A percentile compares a stretch with the other conserved stretches of the same genome.
phyloP scores from a whole-genome alignment of 2,113 vertebrate species.

The Synchiropus splendidus region DNA sequence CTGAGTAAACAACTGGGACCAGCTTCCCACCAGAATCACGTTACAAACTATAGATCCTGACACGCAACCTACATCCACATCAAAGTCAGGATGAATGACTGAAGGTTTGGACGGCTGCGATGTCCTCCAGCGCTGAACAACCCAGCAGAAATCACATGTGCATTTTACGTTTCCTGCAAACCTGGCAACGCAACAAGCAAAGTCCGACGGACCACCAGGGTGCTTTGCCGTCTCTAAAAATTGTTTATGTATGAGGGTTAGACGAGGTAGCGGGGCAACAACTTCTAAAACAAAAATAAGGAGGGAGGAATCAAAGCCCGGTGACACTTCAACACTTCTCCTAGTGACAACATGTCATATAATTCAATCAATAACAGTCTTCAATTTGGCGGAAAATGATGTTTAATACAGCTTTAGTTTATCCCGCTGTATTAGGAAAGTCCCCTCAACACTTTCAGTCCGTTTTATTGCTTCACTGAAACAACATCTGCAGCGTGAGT shows the following conservation, averaged over 20 bases:
- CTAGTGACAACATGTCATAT: no score
- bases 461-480: no score
- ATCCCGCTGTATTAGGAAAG: no score
- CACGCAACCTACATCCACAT: conserved; percentile 4
- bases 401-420: no score
- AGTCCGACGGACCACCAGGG: conserved; percentile 14
- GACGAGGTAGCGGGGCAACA: no score
- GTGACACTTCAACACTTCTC: conserved; percentile 38
- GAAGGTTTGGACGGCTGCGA: neutral
- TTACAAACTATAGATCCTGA: conserved; percentile 9
- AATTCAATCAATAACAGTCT: no score
- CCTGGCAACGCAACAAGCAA: conserved; percentile 15
- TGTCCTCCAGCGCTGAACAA: no score
- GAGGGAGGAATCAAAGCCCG: conserved; percentile 39
- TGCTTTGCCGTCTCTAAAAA: no score
- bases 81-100: neutral
- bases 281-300: conserved; percentile 39
- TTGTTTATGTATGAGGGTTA: conserved; percentile 41
- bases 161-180: no score
- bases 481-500: no score
- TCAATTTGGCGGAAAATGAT: no score
- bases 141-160: conserved; percentile 5
- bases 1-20: conserved; percentile 28
- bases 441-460: no score
- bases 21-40: conserved; percentile 22